Percentiles rank a stretch among this genome's conserved stretches.
phyloP scores from a whole-genome alignment of 2,888 invertebrate species.

The Argyresthia goedartella region DNA sequence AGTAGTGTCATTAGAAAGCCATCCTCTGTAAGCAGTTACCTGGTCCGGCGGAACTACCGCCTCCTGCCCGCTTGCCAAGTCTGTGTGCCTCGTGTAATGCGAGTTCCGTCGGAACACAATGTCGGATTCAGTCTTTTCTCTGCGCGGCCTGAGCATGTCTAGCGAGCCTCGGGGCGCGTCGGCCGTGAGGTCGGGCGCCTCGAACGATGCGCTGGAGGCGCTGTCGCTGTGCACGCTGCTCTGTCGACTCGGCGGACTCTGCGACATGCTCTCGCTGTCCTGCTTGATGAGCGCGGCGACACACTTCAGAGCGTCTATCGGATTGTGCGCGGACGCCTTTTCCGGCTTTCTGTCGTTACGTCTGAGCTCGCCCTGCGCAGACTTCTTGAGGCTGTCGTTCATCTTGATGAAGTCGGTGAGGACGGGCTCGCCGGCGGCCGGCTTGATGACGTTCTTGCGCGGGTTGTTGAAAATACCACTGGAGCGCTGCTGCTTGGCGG shows the following conservation, averaged over 20 bases:
- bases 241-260: too few relatives aligned
- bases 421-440: slow-evolving; percentile 74
- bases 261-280: slow-evolving; percentile 53
- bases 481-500: slow-evolving; percentile 65
- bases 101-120: slow-evolving; percentile 79
- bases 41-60: slow-evolving; percentile 67
- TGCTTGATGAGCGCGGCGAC: slow-evolving; percentile 55
- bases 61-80: slow-evolving; percentile 64
- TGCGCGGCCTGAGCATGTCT: slow-evolving; percentile 79
- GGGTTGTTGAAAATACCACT: slow-evolving; percentile 80
- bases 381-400: slow-evolving; percentile 62
- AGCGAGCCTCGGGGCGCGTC: too few relatives aligned
- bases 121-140: slow-evolving; percentile 92
- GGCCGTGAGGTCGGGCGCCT: slow-evolving; percentile 50
- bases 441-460: slow-evolving; percentile 67
- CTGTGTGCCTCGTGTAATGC: slow-evolving; percentile 54
- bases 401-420: slow-evolving; percentile 78
- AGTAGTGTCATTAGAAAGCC: slow-evolving; percentile 51
- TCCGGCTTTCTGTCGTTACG: slow-evolving; percentile 32
- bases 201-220: slow-evolving; percentile 44
- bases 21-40: slow-evolving; percentile 61
- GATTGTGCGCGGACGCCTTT: slow-evolving; percentile 40
- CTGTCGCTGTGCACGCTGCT: slow-evolving; percentile 44
- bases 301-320: slow-evolving; percentile 55
- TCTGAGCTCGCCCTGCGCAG: slow-evolving; percentile 47